Evolutionary conservation across 2,113 vertebrate species (phyloP).

Genomic region (Tylochromis polylepis): DNA sequence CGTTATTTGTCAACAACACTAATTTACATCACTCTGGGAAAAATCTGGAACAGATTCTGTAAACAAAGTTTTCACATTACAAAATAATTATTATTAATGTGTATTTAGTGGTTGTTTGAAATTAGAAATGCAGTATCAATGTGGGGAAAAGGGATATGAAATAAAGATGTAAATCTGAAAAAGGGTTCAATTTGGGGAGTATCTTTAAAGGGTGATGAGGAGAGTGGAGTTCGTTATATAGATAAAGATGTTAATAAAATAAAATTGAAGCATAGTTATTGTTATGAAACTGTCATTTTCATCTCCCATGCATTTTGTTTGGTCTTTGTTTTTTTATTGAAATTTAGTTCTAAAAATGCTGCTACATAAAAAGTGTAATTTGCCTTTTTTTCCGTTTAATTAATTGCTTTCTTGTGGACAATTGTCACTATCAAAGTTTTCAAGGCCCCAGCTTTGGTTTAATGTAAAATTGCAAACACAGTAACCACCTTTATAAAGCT

Average conservation of each 20-base stretch:
- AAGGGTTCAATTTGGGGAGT: not conserved
- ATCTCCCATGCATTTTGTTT: not conserved
- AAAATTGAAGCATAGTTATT: not conserved
- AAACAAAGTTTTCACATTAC: not conserved
- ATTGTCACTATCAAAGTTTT: not conserved
- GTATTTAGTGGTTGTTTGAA: not conserved
- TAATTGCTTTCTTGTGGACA: not conserved
- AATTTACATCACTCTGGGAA: not conserved
- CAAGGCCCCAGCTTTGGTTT: not conserved
- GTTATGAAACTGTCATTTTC: not conserved
- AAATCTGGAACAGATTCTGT: not conserved
- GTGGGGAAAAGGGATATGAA: not conserved
- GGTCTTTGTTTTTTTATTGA: not conserved
- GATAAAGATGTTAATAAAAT: not conserved
- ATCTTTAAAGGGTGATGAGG: not conserved
- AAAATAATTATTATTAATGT: not conserved
- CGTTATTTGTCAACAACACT: not conserved
- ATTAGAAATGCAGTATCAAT: not conserved
- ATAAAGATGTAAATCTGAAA: not conserved
- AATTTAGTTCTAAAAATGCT: not conserved
- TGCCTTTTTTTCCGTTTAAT: not conserved
- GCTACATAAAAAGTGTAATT: not conserved
- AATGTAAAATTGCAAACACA: not conserved
- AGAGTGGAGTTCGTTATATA: not conserved
- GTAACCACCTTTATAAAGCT: not conserved